These are phyloP conservation scores for Drosophila mulleri DNA, from an alignment of 2,888 invertebrate species.

Conservation along the genomic window DNA sequence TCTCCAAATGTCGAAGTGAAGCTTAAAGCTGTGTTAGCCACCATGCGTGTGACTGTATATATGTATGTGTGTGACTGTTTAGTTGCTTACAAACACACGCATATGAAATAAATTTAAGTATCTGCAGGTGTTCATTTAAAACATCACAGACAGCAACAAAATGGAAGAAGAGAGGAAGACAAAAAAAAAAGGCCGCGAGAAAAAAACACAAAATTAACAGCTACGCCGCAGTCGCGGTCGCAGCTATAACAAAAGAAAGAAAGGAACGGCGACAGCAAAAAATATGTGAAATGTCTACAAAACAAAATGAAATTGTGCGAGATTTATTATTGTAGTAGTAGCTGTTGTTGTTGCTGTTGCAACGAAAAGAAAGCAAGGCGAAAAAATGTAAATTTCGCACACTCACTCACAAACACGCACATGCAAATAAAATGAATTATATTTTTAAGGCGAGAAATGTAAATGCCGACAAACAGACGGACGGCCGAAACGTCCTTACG, in stretches of 20 bases:
- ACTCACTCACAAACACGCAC: constrained; percentile 19
- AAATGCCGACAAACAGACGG: constrained; percentile 26
- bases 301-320: constrained; percentile 66
- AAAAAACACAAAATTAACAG: constrained; percentile 72
- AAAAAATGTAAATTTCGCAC: constrained; percentile 57
- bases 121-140: constrained; percentile 85
- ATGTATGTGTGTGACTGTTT: constrained; percentile 5
- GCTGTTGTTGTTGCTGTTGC: constrained; percentile 21
- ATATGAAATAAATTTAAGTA: constrained; percentile 85
- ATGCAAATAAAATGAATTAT: constrained; percentile 49
- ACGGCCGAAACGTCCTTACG: constrained; percentile 49
- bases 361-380: constrained; percentile 39
- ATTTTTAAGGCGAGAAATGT: constrained; percentile 56
- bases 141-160: constrained; percentile 76
- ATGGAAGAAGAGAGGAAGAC: constrained; percentile 50
- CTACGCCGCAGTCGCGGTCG: constrained; percentile 50
- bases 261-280: constrained; percentile 39
- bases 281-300: constrained; percentile 63
- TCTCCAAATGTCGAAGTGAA: constrained; percentile 73
- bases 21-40: constrained; percentile 53
- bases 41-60: constrained; percentile 27
- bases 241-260: constrained; percentile 47
- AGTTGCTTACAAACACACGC: constrained; percentile 24
- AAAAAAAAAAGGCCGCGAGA: constrained; percentile 72
- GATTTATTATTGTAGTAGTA: constrained; percentile 55